phyloP scores from a whole-genome alignment of 2,888 invertebrate species.

The Phengaris arion region DNA sequence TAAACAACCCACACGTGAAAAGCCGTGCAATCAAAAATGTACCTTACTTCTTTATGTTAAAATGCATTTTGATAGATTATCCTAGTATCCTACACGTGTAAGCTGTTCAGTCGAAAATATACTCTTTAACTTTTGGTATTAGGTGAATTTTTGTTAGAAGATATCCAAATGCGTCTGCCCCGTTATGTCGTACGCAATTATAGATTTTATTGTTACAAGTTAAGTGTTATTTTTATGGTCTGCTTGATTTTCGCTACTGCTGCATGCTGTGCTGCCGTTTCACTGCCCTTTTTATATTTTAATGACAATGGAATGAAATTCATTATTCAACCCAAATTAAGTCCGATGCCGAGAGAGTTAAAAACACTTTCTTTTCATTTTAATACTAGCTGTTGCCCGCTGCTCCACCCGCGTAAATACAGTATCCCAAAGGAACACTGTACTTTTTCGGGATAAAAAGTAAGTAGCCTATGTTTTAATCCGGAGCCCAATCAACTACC shows the following conservation, averaged over 20 bases:
- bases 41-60: not conserved
- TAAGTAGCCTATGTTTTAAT: no score
- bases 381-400: no score
- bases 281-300: not conserved
- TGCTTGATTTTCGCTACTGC: not conserved
- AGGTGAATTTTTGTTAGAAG: not conserved
- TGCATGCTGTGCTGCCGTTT: not conserved
- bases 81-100: not conserved
- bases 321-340: no score
- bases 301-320: not conserved
- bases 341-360: no score
- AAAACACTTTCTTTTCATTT: no score
- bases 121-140: not conserved
- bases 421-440: no score
- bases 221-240: constrained; percentile 6
- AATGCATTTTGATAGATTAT: not conserved
- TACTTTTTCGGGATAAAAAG: no score
- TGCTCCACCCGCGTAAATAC: no score
- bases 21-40: not conserved
- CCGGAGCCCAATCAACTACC: no score
- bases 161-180: not conserved
- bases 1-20: constrained; percentile 12
- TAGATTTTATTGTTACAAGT: constrained; percentile 16
- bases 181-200: constrained; percentile 11
- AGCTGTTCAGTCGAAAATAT: not conserved